phyloP scores from a whole-genome alignment of 2,888 invertebrate genomes.

The Idaea straminata region DNA sequence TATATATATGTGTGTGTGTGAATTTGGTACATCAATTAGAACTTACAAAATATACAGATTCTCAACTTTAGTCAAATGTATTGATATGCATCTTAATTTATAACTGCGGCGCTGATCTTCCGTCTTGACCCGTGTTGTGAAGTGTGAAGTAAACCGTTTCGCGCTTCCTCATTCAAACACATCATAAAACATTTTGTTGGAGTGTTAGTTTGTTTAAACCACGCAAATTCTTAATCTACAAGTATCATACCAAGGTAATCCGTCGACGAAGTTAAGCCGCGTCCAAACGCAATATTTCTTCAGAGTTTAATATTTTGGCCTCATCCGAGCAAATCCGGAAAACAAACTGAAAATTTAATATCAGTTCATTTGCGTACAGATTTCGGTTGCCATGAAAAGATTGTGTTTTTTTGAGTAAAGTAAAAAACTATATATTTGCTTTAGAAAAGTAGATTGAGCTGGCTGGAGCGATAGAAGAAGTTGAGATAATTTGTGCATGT shows the following conservation, averaged over 20 bases:
- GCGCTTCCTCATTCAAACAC: no score
- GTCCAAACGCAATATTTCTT: slow-evolving; percentile 61
- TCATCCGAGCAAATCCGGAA: slow-evolving; percentile 45
- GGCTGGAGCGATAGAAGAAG: no score
- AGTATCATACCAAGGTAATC: background rate
- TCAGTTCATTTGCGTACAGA: slow-evolving; percentile 3
- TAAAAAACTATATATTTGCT: background rate
- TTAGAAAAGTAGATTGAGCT: background rate
- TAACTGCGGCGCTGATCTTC: no score
- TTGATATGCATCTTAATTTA: no score
- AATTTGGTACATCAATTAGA: no score
- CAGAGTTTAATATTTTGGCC: slow-evolving; percentile 69
- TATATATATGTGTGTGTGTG: no score
- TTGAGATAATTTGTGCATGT: no score
- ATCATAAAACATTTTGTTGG: background rate
- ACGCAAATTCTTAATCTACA: background rate
- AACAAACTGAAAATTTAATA: slow-evolving; percentile 56
- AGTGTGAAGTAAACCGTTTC: no score
- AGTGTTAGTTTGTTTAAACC: background rate
- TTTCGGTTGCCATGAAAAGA: background rate
- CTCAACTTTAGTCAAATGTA: no score
- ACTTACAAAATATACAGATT: no score
- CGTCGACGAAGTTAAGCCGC: slow-evolving; percentile 4
- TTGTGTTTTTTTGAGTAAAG: background rate
- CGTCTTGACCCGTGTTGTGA: no score